Evolutionary conservation across 2,797 vertebrate genomes (phyloP).

Genomic region (Pangasius djambal): DNA sequence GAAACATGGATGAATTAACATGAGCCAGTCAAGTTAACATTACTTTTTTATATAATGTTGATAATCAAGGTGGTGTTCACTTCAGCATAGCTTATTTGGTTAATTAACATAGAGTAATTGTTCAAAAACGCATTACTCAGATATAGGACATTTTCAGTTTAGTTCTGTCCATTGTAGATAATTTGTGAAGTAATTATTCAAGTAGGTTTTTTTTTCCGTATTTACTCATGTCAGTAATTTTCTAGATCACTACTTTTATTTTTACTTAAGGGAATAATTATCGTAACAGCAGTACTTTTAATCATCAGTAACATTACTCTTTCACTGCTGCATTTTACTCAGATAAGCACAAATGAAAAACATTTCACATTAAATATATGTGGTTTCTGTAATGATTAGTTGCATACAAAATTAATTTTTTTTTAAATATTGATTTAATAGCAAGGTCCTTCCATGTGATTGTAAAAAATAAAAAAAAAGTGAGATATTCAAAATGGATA

Average conservation of each 20-base stretch:
- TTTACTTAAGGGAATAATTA: not conserved
- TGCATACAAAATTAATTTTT: not conserved
- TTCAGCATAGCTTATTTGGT: not conserved
- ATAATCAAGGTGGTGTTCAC: not conserved
- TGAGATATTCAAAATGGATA: not conserved
- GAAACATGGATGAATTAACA: too few relatives aligned
- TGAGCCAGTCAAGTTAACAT: too few relatives aligned
- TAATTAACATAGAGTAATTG: not conserved
- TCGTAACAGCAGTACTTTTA: not conserved
- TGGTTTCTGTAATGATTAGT: not conserved
- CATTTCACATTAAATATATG: not conserved
- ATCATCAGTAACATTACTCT: not conserved
- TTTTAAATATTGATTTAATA: not conserved
- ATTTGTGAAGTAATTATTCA: not conserved
- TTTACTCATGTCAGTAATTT: not conserved
- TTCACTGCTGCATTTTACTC: not conserved
- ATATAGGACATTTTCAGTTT: not conserved
- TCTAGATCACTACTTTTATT: not conserved
- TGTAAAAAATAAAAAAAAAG: not conserved
- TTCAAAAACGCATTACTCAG: not conserved
- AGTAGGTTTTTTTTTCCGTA: not conserved
- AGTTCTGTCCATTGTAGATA: not conserved
- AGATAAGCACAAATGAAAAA: not conserved
- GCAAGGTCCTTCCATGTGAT: not conserved
- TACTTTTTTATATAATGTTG: not conserved